Evolutionary conservation across 2,113 vertebrate genomes (phyloP).

Genomic region (Mobula birostris): DNA sequence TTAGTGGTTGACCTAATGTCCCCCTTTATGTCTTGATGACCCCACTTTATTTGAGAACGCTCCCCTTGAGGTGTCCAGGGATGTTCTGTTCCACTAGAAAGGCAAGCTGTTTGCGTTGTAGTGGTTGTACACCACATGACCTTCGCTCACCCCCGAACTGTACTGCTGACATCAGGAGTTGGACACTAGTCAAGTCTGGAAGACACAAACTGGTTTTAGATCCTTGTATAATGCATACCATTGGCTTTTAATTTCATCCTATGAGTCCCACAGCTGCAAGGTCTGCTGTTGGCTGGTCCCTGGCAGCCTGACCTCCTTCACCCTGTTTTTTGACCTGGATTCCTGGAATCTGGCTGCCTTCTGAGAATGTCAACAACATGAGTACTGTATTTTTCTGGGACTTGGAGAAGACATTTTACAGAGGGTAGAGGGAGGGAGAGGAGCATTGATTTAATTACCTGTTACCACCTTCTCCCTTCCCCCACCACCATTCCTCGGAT

Average conservation of each 20-base stretch:
- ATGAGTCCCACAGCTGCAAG: slow-evolving; percentile 28
- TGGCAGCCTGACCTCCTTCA: background rate
- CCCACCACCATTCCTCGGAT: background rate
- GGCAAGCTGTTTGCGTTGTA: background rate
- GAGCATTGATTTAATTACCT: background rate
- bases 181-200: background rate
- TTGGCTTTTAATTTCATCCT: slow-evolving; percentile 11
- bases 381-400: background rate
- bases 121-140: background rate
- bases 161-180: slow-evolving; percentile 26
- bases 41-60: background rate
- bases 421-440: background rate
- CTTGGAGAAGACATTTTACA: background rate
- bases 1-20: no score
- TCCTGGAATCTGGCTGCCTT: background rate
- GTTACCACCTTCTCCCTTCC: no score
- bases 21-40: background rate
- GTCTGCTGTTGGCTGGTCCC: background rate
- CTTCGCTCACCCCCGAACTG: background rate
- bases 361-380: background rate
- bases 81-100: background rate
- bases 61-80: background rate
- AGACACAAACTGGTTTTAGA: background rate
- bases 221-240: background rate
- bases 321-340: background rate